These are phyloP conservation scores for Salvator merianae DNA, from an alignment of 2,113 vertebrate species.

Conservation along the genomic window DNA sequence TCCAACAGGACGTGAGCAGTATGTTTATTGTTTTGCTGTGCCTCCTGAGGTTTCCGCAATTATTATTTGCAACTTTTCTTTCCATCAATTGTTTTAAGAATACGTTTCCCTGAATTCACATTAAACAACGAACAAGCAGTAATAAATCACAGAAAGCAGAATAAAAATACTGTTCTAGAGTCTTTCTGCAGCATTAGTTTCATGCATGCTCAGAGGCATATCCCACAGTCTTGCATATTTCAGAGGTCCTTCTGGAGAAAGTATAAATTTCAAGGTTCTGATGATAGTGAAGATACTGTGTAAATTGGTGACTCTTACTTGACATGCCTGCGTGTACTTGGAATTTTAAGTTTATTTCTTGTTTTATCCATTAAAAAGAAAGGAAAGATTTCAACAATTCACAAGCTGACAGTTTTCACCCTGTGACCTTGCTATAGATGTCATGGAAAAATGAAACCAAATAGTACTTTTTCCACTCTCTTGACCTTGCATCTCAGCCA, in stretches of 20 bases:
- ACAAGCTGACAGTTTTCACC: background rate
- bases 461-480: background rate
- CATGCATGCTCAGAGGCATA: too few species aligned
- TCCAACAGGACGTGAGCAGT: too few species aligned
- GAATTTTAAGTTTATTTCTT: too few species aligned
- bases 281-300: too few species aligned
- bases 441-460: background rate
- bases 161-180: background rate
- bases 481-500: background rate
- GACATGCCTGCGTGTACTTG: too few species aligned
- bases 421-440: background rate
- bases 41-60: conserved; percentile 32
- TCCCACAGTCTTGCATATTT: too few species aligned
- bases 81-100: conserved; percentile 20
- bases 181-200: background rate
- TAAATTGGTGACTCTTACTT: too few species aligned
- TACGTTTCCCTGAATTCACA: background rate
- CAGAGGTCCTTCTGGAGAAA: too few species aligned
- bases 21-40: conserved; percentile 49
- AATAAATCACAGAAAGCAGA: background rate
- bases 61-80: background rate
- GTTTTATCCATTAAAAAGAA: too few species aligned
- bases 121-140: background rate
- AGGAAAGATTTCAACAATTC: too few species aligned
- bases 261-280: too few species aligned